phyloP scores from a whole-genome alignment of 2,888 invertebrate species.

The Pyrgus malvae region DNA sequence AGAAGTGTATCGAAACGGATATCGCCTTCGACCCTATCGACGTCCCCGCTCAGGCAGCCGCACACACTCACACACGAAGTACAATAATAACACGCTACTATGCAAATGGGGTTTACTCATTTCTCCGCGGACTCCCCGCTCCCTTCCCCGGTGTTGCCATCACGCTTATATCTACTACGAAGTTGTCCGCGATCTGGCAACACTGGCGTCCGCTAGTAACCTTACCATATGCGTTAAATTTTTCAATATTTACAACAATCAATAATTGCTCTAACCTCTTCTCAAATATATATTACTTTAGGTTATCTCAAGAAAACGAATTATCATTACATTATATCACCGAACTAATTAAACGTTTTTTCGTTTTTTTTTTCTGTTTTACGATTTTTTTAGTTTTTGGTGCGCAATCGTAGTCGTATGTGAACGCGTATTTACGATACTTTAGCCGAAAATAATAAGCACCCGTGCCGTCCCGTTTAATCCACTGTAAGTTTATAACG shows the following conservation, averaged over 20 bases:
- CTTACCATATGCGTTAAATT: slow-evolving; percentile 17
- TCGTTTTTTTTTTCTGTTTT: slow-evolving; percentile 27
- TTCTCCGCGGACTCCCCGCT: slow-evolving; percentile 34
- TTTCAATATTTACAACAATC: slow-evolving; percentile 60
- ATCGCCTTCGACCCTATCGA: not conserved
- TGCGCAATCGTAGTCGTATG: not conserved
- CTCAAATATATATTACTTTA: slow-evolving; percentile 22
- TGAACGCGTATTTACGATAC: not conserved
- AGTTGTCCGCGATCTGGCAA: not conserved
- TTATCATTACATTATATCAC: slow-evolving; percentile 33
- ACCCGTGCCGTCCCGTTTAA: not conserved
- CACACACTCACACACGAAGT: slow-evolving; percentile 33
- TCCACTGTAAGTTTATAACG: not conserved
- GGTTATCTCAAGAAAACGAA: slow-evolving; percentile 37
- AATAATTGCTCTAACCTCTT: slow-evolving; percentile 49
- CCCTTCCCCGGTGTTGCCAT: slow-evolving; percentile 17
- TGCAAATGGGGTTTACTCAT: slow-evolving; percentile 64
- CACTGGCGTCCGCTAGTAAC: slow-evolving; percentile 20
- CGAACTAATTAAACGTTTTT: slow-evolving; percentile 31
- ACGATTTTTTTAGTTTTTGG: slow-evolving; percentile 14
- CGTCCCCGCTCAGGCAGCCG: slow-evolving; percentile 9
- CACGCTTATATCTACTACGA: not conserved
- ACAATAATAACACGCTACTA: slow-evolving; percentile 47
- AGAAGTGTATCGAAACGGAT: not conserved
- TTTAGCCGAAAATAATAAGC: slow-evolving; percentile 7